Conservation (phyloP, 2,888 invertebrate genomes). For the Rugalucina vietnamica region DNA sequence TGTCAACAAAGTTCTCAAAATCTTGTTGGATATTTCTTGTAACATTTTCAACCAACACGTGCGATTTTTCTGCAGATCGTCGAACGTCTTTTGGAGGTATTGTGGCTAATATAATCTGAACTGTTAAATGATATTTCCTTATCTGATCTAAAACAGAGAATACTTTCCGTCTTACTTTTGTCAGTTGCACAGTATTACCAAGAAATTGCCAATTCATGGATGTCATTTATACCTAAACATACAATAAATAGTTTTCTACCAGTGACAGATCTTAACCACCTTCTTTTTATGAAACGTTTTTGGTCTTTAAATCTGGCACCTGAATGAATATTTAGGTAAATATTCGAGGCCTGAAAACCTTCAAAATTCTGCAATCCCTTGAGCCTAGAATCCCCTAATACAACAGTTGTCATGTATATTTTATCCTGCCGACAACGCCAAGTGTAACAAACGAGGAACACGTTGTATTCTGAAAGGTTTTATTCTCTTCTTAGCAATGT, state of each 20-base stretch:
- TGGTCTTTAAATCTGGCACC: background rate
- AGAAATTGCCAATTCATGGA: background rate
- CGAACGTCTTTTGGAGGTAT: background rate
- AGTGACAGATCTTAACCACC: background rate
- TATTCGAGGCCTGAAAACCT: background rate
- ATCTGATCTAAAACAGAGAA: background rate
- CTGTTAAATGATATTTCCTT: background rate
- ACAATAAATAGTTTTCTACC: background rate
- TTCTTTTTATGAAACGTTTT: background rate
- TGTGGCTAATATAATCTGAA: background rate
- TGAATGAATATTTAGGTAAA: background rate
- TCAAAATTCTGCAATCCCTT: background rate
- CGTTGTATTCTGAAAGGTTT: too few species aligned
- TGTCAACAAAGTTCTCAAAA: background rate
- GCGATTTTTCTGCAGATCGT: background rate
- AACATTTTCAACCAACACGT: background rate
- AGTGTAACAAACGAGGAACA: background rate
- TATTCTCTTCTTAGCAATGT: too few species aligned
- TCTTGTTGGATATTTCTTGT: background rate
- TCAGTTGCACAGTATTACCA: background rate
- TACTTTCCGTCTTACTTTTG: background rate
- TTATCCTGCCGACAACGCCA: background rate
- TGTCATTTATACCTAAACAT: background rate
- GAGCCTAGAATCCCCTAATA: background rate
- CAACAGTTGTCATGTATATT: background rate